Conservation (phyloP, 2,888 invertebrate genomes). For the Ennomos erosarius region DNA sequence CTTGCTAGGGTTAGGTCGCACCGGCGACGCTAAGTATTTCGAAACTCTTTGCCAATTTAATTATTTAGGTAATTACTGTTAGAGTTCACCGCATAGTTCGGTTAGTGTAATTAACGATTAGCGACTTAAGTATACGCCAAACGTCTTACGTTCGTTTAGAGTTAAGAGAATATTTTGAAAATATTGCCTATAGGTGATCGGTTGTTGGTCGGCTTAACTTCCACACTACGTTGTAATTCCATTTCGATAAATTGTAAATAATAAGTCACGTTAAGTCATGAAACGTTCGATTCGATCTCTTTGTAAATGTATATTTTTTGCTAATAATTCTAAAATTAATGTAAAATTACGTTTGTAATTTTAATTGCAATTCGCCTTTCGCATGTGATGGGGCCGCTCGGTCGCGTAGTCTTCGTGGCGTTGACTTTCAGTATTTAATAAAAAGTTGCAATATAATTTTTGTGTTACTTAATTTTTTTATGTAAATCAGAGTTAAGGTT, state of each 20-base stretch:
- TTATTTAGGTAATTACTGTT: conserved; percentile 83
- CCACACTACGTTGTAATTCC: conserved; percentile 81
- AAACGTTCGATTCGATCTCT: conserved; percentile 83
- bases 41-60: conserved; percentile 86
- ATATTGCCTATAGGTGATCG: conserved; percentile 83
- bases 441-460: conserved; percentile 81
- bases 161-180: conserved; percentile 83
- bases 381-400: conserved; percentile 50
- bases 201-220: conserved; percentile 74
- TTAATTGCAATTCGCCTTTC: conserved; percentile 54
- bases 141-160: conserved; percentile 82
- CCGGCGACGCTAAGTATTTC: conserved; percentile 83
- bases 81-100: conserved; percentile 82
- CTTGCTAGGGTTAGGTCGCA: conserved; percentile 81
- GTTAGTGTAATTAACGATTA: conserved; percentile 83
- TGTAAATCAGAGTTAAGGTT: conserved; percentile 79
- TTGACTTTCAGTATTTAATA: conserved; percentile 60
- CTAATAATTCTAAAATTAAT: conserved; percentile 66
- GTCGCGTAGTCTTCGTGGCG: conserved; percentile 46
- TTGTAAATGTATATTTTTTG: conserved; percentile 84
- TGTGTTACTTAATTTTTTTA: conserved; percentile 79
- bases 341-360: conserved; percentile 48
- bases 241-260: conserved; percentile 84
- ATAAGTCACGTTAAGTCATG: conserved; percentile 82
- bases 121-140: conserved; percentile 85